Conservation (phyloP, 1,140 invertebrate genomes). For the Nasonia longicornis region DNA sequence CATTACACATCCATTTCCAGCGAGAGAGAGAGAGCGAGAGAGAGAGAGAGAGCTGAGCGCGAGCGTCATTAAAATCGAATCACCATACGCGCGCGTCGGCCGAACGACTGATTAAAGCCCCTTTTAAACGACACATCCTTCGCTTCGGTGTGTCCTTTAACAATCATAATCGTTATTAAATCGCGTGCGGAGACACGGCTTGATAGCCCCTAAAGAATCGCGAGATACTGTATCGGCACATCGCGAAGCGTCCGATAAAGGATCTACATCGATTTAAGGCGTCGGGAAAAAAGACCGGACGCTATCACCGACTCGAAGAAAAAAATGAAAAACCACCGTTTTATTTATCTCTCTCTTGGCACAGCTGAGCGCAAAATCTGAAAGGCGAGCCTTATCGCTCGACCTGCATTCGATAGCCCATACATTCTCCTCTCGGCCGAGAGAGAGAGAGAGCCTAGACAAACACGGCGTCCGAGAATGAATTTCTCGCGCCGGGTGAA, state of each 20-base stretch:
- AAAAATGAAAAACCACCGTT: background rate
- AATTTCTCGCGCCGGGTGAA: slow-evolving; percentile 30
- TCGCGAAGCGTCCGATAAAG: background rate
- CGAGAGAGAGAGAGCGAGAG: no score
- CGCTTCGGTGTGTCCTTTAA: background rate
- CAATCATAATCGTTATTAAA: slow-evolving; percentile 32
- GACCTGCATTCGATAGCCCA: slow-evolving; percentile 15
- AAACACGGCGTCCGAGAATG: slow-evolving; percentile 14
- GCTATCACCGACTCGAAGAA: background rate
- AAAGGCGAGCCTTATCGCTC: slow-evolving; percentile 2
- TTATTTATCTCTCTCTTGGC: background rate
- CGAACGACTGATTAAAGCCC: background rate
- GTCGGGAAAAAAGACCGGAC: background rate
- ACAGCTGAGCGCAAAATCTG: background rate
- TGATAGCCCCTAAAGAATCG: background rate
- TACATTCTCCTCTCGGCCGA: background rate
- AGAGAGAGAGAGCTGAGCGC: no score
- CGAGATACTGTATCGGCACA: background rate
- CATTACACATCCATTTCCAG: background rate
- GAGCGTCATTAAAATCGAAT: slow-evolving; percentile 10
- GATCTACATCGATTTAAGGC: no score
- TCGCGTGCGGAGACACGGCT: slow-evolving; percentile 8
- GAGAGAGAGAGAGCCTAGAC: slow-evolving; percentile 6
- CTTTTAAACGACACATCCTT: slow-evolving; percentile 13
- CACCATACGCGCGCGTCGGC: background rate